Conservation (phyloP, 2,888 invertebrate species). For the Lasius platythorax region DNA sequence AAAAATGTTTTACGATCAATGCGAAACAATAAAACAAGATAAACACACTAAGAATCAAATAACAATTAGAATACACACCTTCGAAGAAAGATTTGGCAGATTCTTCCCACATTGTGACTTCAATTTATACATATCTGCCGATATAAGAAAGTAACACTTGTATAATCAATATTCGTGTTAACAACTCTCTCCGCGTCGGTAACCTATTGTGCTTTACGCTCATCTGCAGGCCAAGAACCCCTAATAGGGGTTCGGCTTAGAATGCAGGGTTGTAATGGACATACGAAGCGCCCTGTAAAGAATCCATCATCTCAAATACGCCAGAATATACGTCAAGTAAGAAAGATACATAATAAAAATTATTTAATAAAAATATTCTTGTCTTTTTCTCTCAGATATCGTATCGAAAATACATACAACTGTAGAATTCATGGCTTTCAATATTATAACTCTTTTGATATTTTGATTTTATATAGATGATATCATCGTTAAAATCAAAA, state of each 20-base stretch:
- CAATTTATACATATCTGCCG: constrained; percentile 68
- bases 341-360: too few species aligned
- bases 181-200: constrained; percentile 68
- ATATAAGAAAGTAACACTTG: constrained; percentile 60
- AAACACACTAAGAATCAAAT: not conserved
- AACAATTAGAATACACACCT: constrained; percentile 57
- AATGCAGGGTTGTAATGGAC: constrained; percentile 79
- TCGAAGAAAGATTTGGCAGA: constrained; percentile 61
- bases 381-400: not conserved
- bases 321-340: not conserved
- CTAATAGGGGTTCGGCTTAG: constrained; percentile 77
- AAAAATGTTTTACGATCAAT: not conserved
- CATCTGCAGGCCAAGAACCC: constrained; percentile 83
- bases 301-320: constrained; percentile 33
- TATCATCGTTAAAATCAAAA: not conserved
- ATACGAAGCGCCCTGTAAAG: constrained; percentile 63
- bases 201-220: constrained; percentile 75
- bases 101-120: constrained; percentile 65
- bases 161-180: constrained; percentile 66
- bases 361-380: not conserved
- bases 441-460: not conserved
- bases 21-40: not conserved
- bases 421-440: not conserved
- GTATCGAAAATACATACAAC: not conserved
- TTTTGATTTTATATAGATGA: not conserved